Evolutionary conservation across 2,113 vertebrate genomes (phyloP).

Genomic region (Dicaeum eximium): DNA sequence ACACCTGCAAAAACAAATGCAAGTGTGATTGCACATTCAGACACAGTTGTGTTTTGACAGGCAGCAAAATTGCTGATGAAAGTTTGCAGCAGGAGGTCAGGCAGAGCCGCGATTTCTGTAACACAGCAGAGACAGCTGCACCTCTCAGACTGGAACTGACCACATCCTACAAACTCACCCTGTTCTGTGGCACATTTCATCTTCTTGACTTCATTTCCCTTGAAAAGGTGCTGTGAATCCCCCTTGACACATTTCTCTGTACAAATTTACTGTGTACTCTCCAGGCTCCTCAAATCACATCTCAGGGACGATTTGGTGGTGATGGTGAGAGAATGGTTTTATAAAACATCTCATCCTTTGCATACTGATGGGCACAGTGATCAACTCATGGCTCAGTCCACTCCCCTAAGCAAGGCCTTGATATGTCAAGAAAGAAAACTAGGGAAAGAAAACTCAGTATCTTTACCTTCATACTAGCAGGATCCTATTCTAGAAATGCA

Average conservation of each 20-base stretch:
- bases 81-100: background rate
- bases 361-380: background rate
- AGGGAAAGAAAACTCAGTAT: background rate
- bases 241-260: background rate
- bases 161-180: background rate
- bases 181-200: background rate
- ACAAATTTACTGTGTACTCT: background rate
- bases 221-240: background rate
- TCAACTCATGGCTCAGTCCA: background rate
- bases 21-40: conserved; percentile 28
- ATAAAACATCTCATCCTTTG: background rate
- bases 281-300: background rate
- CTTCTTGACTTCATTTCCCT: background rate
- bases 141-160: background rate
- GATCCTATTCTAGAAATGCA: background rate
- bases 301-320: background rate
- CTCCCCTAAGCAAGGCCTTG: background rate
- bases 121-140: background rate
- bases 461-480: background rate
- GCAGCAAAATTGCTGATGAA: background rate
- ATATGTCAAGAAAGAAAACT: background rate
- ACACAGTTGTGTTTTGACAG: background rate
- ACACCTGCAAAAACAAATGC: conserved; percentile 46
- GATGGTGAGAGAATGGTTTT: background rate
- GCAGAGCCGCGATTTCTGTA: background rate